Base-by-base conservation (phyloP, 2,797 vertebrate genomes). In the Ctenochaetus hawaiiensis region DNA sequence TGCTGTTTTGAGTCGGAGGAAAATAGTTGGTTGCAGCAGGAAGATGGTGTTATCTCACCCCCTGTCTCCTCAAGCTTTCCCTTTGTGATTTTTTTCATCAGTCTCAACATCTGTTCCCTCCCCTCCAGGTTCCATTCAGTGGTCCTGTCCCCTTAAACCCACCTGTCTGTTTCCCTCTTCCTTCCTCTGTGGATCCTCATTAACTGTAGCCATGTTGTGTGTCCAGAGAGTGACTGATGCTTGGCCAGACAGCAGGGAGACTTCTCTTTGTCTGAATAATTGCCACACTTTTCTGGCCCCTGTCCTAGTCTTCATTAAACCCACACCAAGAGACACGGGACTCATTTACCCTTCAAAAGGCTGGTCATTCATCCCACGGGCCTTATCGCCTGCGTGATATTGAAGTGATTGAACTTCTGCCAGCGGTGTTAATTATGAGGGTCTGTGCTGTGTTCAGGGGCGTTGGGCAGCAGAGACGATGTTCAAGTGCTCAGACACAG, bases 401-500 rank as follows among this genome's bases (percentile, higher is more conserved):
- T 34, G 49, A 48, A 58, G 77, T 8, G 65, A 77, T 60, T 84
- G 69, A 73, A 82, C 82, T 49, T 52, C 14, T 0, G 22, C 9
- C 73, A 37, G 58, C 30, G 0, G 2, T 51, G 61, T 63, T 81
- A 64, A 83, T 84, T 84, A 20, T 9, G 1, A 61, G 57, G 52
- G 58, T 67, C 65, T 34, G 61, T 37, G 37, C 44, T 16, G 13
- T 72, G 65, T 62, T 56, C 43, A 10, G 23, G 17, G 44, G 18
- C 48, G 41, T 45, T 44, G 18, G 44, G 47, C 43, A 72, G n/a
- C 6, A 39, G 53, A 60, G 57, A 34, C 13, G 20, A 58, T 37
- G 72, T 80, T 79, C 72, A 78, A 72, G 81, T 69, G 45, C 71
- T 68, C 12, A 17, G 80, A 63, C 75, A 77, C 41, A 56, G 70